Conservation (phyloP, 2,797 vertebrate species). For the Enteromius unitaeniatus region DNA sequence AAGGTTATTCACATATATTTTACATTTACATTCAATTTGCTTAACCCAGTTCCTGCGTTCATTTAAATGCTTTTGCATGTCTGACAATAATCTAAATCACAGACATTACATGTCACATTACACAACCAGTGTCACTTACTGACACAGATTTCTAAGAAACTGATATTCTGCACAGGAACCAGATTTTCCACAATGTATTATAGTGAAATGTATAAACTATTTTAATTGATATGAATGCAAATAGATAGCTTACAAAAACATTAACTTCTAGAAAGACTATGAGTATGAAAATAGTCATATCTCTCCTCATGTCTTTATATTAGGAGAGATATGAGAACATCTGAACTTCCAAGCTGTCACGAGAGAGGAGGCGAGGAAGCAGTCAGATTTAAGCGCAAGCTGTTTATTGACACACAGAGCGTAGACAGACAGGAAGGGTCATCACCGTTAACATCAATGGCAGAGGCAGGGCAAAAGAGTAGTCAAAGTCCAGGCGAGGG, state of each 20-base stretch:
- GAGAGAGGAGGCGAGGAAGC: too few species aligned
- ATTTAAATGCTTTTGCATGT: slow-evolving; percentile 11
- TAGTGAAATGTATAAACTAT: background rate
- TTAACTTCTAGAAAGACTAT: background rate
- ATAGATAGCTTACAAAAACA: background rate
- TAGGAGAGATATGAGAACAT: too few species aligned
- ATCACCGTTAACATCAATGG: too few species aligned
- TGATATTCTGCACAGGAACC: background rate
- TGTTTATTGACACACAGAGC: too few species aligned
- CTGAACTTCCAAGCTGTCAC: too few species aligned
- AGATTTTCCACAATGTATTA: background rate
- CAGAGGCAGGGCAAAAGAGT: too few species aligned
- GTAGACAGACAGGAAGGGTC: too few species aligned
- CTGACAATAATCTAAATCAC: background rate
- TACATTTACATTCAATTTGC: slow-evolving; percentile 27
- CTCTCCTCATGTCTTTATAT: background rate
- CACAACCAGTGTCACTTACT: background rate
- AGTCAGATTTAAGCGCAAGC: too few species aligned
- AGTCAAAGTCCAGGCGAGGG: too few species aligned
- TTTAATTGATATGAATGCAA: background rate
- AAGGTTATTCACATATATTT: background rate
- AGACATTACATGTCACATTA: background rate
- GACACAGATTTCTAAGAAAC: background rate
- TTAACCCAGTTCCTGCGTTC: background rate
- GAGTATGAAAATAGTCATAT: background rate